phyloP scores from a whole-genome alignment of 2,888 invertebrate genomes.

The Hirudinaria manillensis region DNA sequence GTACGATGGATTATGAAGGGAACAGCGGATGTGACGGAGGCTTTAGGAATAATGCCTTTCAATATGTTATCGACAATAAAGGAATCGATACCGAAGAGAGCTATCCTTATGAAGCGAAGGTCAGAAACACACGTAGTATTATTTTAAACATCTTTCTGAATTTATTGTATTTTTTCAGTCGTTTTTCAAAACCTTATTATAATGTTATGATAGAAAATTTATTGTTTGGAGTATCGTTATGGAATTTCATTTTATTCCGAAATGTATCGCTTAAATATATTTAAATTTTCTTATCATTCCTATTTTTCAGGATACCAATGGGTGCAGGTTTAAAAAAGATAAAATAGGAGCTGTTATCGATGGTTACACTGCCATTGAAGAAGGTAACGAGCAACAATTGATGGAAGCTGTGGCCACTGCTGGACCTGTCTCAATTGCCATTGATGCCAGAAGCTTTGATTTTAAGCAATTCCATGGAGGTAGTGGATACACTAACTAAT shows the following conservation, averaged over 20 bases:
- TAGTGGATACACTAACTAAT: neutral
- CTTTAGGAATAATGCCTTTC: conserved; percentile 42
- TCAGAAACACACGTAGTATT: neutral
- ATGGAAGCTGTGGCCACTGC: conserved; percentile 72
- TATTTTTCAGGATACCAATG: conserved; percentile 32
- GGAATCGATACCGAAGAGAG: conserved; percentile 63
- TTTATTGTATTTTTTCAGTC: neutral
- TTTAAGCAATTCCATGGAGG: conserved; percentile 39
- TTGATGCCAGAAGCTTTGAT: conserved; percentile 68
- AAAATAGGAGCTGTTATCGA: conserved; percentile 67
- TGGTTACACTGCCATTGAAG: conserved; percentile 71
- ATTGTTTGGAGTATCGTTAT: too few species aligned
- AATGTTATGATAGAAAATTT: too few species aligned
- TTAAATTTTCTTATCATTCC: too few species aligned
- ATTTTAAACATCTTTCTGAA: neutral
- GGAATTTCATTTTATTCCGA: too few species aligned
- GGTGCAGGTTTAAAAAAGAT: conserved; percentile 57
- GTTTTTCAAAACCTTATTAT: too few species aligned
- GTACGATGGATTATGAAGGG: conserved; percentile 43
- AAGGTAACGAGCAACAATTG: conserved; percentile 69
- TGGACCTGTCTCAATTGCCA: conserved; percentile 80
- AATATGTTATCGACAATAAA: conserved; percentile 59
- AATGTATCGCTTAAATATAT: too few species aligned
- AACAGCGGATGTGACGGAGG: conserved; percentile 41
- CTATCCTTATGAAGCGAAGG: conserved; percentile 46